Base-by-base conservation (phyloP, 2,113 vertebrate species). In the Corythornis cristatus region DNA sequence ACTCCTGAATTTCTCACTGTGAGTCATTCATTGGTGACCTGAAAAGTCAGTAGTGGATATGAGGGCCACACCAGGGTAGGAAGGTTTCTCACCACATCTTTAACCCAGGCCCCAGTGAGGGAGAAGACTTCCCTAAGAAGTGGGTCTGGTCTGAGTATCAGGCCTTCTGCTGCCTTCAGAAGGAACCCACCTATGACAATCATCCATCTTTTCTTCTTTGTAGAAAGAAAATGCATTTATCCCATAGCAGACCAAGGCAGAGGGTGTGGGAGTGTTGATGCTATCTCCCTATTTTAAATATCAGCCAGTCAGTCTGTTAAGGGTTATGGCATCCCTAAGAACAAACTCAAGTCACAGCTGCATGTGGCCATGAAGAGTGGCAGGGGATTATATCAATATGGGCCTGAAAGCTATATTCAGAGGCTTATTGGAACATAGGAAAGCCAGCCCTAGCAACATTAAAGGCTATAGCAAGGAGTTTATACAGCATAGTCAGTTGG, bases 381-480 rank as follows among this genome's bases (percentile, higher is more conserved):
- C 84, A 60, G 25, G 46, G 76, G 75, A 76, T 92, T 58, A 8
- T 64, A 70, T 37, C 53, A 79, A 60, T 76, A 70, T 86, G 58
- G 48, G n/a, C 25, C 86, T 81, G 53, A 75, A 93, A 88, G 68
- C 62, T 85, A 33, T 22, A 90, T 93, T 96, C 65, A 95, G 48
- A 92, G 81, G 50, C 20, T n/a, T 54, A 35, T 5, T 87, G 60
- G 74, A 83, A 70, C 53, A 75, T 9, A 56, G 56, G 19, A 73
- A 68, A 46, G 61, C 37, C 65, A 93, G 80, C 73, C 48, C 37
- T 29, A 91, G 83, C 72, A 91, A 78, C 92, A 53, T 97, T 93
- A 91, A 94, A 96, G 93, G 79, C 89, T 35, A 81, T 87, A 96
- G 94, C 66, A 94, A 82, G 77, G 93, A 94, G 91, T 95, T 94